phyloP scores from a whole-genome alignment of 2,888 invertebrate genomes.

The Plebejus melissa region DNA sequence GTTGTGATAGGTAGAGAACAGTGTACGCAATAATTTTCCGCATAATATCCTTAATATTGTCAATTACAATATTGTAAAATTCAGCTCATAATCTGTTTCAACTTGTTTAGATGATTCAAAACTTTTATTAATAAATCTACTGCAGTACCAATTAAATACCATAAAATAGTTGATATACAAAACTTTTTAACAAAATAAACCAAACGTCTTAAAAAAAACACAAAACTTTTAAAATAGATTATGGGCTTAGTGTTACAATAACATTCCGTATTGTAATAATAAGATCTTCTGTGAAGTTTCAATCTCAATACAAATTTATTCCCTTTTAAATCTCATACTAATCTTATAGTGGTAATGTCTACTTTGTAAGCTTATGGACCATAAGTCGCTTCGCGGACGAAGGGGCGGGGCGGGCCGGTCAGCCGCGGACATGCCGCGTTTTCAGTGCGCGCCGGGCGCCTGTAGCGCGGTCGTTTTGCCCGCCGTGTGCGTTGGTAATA shows the following conservation, averaged over 20 bases:
- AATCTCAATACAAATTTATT: conserved; percentile 33
- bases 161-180: too few relatives aligned
- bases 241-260: conserved; percentile 38
- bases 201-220: neutral
- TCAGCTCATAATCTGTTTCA: conserved; percentile 41
- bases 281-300: conserved; percentile 36
- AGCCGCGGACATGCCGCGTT: too few relatives aligned
- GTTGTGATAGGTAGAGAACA: conserved; percentile 69
- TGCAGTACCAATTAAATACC: too few relatives aligned
- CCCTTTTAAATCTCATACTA: conserved; percentile 34
- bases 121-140: neutral
- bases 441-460: too few relatives aligned
- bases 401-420: too few relatives aligned
- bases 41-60: conserved; percentile 58
- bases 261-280: conserved; percentile 38
- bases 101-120: neutral
- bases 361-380: conserved; percentile 68
- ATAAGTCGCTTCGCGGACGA: conserved; percentile 39
- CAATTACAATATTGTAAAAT: conserved; percentile 58
- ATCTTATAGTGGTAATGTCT: conserved; percentile 43
- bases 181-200: neutral
- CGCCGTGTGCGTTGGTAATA: too few relatives aligned
- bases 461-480: too few relatives aligned
- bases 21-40: conserved; percentile 55
- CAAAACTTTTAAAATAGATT: conserved; percentile 25